These are phyloP conservation scores for Scolopax bukidnonensis DNA, from an alignment of 2,797 vertebrate genomes.

Conservation along the genomic window DNA sequence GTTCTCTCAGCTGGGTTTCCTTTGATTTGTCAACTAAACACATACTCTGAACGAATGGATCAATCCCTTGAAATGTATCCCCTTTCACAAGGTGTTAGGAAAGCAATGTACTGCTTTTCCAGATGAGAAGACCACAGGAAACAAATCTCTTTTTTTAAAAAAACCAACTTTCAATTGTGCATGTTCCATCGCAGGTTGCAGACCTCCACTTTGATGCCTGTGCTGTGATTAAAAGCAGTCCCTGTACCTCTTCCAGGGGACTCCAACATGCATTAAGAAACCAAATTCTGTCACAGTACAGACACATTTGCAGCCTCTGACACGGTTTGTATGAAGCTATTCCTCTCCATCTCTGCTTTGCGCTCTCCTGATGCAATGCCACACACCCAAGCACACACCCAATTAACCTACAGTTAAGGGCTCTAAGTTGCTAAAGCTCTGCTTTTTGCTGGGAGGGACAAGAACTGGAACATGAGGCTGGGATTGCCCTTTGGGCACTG, in stretches of 20 bases:
- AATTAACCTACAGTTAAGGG: neutral
- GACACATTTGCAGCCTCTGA: neutral
- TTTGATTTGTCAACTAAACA: neutral
- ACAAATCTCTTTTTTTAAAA: neutral
- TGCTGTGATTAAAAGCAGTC: neutral
- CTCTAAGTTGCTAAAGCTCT: neutral
- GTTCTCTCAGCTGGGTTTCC: neutral
- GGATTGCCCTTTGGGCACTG: neutral
- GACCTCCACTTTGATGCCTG: neutral
- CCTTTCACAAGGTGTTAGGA: neutral
- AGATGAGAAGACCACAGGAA: neutral
- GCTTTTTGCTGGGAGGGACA: neutral
- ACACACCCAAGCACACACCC: neutral
- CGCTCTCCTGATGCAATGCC: neutral
- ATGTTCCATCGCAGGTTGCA: neutral
- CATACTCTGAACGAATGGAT: neutral
- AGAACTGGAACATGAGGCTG: neutral
- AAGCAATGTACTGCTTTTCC: neutral
- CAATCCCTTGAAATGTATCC: neutral
- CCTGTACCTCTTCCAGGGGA: neutral
- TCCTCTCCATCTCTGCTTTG: neutral
- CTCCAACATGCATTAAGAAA: rapidly evolving
- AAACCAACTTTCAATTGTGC: neutral
- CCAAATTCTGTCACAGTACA: neutral
- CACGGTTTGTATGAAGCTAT: rapidly evolving